Base-by-base conservation (phyloP, 1,140 invertebrate genomes). In the Tigriopus japonicus region DNA sequence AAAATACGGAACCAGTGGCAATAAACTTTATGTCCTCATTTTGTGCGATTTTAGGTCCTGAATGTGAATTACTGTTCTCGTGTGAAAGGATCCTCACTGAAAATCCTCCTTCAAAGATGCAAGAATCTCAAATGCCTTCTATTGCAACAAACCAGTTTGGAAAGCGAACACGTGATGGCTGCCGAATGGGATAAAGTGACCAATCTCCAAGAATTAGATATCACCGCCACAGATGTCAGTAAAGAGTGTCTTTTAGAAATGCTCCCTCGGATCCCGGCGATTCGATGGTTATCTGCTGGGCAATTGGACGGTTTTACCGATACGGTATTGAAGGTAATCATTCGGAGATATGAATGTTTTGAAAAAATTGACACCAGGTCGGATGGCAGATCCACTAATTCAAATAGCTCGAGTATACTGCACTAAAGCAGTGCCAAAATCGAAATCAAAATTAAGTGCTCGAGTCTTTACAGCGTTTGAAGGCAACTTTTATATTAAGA, bases 131-230 rank as follows among this genome's bases (percentile, higher is more conserved):
- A 80, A 64, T 61, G 59, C 59, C 40, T 61, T 15, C 52, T 61
- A 52, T 45, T 61, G 24, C 59, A 61, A 24, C 59, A 61, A 41
- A 51, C 69, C 90, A 86, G 82, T 72, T 74, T 95, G 0, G 81
- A 86, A 68, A 90, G 87, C 67, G 87, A 94, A 62, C 79, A 90
- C 69, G 83, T 98, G 23, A 86, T 86, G 81, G 82, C 85, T 71
- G 90, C 96, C 0, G 92, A 98, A 67, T 99, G 96, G 96, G 93
- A 98, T 69, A 94, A 96, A 68, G 87, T 87, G 17, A 15, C 62
- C 62, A 17, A 54, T 54, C 6, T 62, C 43, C 86, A 88, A 71
- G 95, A 99, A 72, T 69, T 99, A 62, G 95, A 99, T 68, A 85
- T 99, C 28, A 94, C 90, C 0, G 95, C 87, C 0, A 98, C 94